Evolutionary conservation across 2,113 vertebrate genomes (phyloP), one percentile per base, ranked within the genome.

Genomic region (Perca schrenkii): DNA sequence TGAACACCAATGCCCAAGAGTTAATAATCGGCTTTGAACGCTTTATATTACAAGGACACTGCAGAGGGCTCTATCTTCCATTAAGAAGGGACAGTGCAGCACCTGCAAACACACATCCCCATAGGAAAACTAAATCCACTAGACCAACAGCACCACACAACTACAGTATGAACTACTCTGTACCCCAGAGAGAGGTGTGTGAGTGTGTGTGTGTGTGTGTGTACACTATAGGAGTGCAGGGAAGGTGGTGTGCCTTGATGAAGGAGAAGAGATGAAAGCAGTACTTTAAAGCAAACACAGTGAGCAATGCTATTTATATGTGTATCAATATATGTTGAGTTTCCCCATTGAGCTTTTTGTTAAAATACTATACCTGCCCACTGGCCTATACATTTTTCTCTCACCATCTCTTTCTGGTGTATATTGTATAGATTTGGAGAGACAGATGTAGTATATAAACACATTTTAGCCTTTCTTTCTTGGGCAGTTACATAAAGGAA

Each of bases 41-140:
- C 58, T 61, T 76, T 67, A 83, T 86, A 25, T 81, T 81, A 77
- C 50, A 52, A 63, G 80, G 62, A 74, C 70, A 62, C 64, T 77
- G 75, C 80, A 75, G 58, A 82, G 74, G 82, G 76, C 83, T 89
- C 90, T 88, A 87, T 86, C 83, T 79, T 85, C 89, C 66, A 87
- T 91, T 88, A 92, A 80, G 82, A 90, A 89, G 79, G 87, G 77
- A 86, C 88, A 84, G 80, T 75, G 82, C 84, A 89, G 56, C 85
- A 91, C 90, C 89, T 91, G 89, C 74, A 88, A 93, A 89, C 90
- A 80, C 77, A 70, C 76, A 50, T 83, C 77, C 89, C 89, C 84
- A 90, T 8, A 80, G 88, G 88, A 89, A 73, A 87, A 62, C 73
- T 86, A 87, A 86, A 87, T 87, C 86, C 83, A 85, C 79, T 22